phyloP scores from a whole-genome alignment of 1,140 invertebrate genomes.

The Orius insidiosus region DNA sequence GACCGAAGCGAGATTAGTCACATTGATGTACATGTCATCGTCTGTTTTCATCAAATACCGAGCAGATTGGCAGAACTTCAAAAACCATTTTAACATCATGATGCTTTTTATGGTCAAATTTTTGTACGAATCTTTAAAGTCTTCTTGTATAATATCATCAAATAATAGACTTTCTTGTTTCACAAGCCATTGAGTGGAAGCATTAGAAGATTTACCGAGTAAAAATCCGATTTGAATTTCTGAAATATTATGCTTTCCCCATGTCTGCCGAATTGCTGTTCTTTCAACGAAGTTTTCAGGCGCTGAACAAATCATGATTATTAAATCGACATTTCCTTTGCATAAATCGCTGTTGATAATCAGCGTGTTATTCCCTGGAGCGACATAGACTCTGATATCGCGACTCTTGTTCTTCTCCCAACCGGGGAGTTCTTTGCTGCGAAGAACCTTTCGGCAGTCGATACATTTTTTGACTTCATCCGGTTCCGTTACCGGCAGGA shows the following conservation, averaged over 20 bases:
- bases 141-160: too few relatives aligned
- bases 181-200: slow-evolving; percentile 19
- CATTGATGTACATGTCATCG: slow-evolving; percentile 69
- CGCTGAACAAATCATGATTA: slow-evolving; percentile 59
- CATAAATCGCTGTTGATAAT: slow-evolving; percentile 45
- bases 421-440: slow-evolving; percentile 24
- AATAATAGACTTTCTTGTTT: too few relatives aligned
- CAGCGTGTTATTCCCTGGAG: slow-evolving; percentile 46
- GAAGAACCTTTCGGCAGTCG: not conserved
- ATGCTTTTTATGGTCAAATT: too few relatives aligned
- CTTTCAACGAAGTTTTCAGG: slow-evolving; percentile 45
- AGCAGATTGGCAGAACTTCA: slow-evolving; percentile 26
- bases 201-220: slow-evolving; percentile 35
- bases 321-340: slow-evolving; percentile 28
- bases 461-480: too few relatives aligned
- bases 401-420: slow-evolving; percentile 55
- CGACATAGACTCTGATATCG: slow-evolving; percentile 47
- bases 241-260: slow-evolving; percentile 32
- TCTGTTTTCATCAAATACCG: slow-evolving; percentile 63
- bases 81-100: too few relatives aligned
- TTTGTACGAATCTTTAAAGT: too few relatives aligned
- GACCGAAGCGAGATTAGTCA: slow-evolving; percentile 28
- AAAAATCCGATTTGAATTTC: slow-evolving; percentile 33
- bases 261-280: slow-evolving; percentile 58
- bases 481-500: too few relatives aligned